Evolutionary conservation across 2,888 invertebrate species (phyloP).

Genomic region (Anagyrus pseudococci): DNA sequence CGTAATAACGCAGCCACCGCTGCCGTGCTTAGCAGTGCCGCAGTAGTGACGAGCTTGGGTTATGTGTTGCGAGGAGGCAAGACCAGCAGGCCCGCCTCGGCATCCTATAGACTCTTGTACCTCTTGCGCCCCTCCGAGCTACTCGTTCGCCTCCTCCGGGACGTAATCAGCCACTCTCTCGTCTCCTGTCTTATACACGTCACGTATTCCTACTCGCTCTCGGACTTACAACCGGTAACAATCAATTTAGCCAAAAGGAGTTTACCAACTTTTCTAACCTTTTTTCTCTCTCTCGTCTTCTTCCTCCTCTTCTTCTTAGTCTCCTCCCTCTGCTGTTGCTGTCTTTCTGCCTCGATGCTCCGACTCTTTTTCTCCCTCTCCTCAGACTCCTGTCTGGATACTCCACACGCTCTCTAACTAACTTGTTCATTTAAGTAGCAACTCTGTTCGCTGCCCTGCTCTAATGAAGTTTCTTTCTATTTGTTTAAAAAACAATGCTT

Average conservation of each 20-base stretch:
- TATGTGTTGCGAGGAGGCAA: no score
- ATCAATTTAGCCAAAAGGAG: conserved; percentile 38
- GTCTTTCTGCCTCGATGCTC: not conserved
- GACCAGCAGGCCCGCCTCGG: no score
- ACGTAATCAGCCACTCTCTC: conserved; percentile 36
- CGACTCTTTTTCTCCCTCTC: conserved; percentile 2
- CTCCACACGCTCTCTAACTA: conserved; percentile 2
- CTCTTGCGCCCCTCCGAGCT: no score
- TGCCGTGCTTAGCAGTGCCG: no score
- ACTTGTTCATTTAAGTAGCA: conserved; percentile 23
- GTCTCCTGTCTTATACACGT: conserved; percentile 34
- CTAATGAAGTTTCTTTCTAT: not conserved
- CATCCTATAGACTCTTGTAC: no score
- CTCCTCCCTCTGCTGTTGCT: no score
- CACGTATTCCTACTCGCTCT: conserved; percentile 32
- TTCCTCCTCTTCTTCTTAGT: conserved; percentile 2
- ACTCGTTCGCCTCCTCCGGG: conserved; percentile 26
- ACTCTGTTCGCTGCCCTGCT: not conserved
- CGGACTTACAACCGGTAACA: conserved; percentile 36
- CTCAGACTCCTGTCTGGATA: not conserved
- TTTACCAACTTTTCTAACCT: conserved; percentile 29
- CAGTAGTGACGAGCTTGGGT: no score
- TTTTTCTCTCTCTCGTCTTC: not conserved
- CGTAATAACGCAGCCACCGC: conserved; percentile 24
- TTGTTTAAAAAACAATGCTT: not conserved